Base-by-base conservation (phyloP, 2,113 vertebrate species). In the Xenotilapia caudafasciata region DNA sequence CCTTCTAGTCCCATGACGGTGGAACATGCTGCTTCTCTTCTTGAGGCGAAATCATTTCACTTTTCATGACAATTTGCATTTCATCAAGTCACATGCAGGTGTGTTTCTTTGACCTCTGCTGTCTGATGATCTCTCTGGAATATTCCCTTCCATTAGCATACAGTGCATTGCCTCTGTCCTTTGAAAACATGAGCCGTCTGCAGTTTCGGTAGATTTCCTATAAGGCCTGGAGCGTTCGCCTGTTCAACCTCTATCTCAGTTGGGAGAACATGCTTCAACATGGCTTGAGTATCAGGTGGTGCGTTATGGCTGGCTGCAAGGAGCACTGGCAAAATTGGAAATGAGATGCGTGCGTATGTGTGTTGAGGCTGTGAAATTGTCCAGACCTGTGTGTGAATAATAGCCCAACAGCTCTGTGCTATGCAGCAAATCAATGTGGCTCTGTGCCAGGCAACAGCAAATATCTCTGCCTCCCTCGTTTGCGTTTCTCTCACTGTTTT, bases 351-450 rank as follows among this genome's bases (percentile, higher is more conserved):
- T 23, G 79, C n/a, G 53, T 23, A 47, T 38, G 79, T 17, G 56
- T 38, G 60, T n/a, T 54, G 65, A 26, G 80, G 70, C 80, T 85
- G 47, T 88, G 85, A 89, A 91, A 87, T 86, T 81, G 87, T 56
- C 87, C 92, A 83, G 83, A 80, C 87, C 84, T 86, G 55, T 85
- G 84, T 83, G 83, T 55, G 83, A 83, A 92, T 92, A 82, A 86
- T 88, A 84, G 49, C 86, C 82, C 83, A 79, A 55, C 56, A 21
- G 88, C 87, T 93, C 53, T 89, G 42, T 83, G 86, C 87, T 75
- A 23, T 92, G 79, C 88, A 80, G 86, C 80, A 82, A 93, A 92
- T 94, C 93, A 88, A 87, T 90, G 62, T 90, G 92, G 93, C 88
- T 88, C 56, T 35, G 68, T 90, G 90, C 93, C 93, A 93, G 65